Conservation (phyloP, 2,797 vertebrate genomes). For the Enteromius paludinosus region DNA sequence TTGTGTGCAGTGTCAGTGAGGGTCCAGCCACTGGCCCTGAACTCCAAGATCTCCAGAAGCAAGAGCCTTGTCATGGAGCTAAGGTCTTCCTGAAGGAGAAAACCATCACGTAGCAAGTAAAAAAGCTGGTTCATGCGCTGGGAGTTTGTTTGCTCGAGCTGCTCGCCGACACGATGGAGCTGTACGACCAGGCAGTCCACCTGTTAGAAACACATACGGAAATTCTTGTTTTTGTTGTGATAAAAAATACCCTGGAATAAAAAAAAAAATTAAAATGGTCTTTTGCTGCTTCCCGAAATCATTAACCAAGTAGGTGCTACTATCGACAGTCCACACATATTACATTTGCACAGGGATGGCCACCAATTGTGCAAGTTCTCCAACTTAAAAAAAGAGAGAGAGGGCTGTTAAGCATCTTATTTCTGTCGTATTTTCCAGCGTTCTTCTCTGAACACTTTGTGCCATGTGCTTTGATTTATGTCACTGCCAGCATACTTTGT, state of each 20-base stretch:
- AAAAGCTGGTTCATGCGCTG: constrained; percentile 96
- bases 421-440: too few species aligned
- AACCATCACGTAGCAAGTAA: constrained; percentile 90
- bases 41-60: constrained; percentile 95
- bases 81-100: constrained; percentile 89
- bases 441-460: too few species aligned
- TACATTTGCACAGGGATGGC: background rate
- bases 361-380: too few species aligned
- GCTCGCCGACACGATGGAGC: constrained; percentile 94
- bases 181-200: constrained; percentile 95
- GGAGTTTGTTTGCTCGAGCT: constrained; percentile 90
- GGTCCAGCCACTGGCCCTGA: constrained; percentile 91
- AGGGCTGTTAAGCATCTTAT: too few species aligned
- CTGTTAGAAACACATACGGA: constrained; percentile 68
- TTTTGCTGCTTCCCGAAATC: background rate
- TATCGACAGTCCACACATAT: background rate
- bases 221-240: background rate
- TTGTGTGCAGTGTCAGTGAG: constrained; percentile 90
- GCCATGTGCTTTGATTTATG: too few species aligned
- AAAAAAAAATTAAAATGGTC: background rate
- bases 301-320: background rate
- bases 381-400: too few species aligned
- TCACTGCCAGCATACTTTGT: too few species aligned
- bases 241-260: too few species aligned
- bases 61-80: constrained; percentile 91